phyloP scores from a whole-genome alignment of 2,888 invertebrate genomes.

The Morpho achilles region DNA sequence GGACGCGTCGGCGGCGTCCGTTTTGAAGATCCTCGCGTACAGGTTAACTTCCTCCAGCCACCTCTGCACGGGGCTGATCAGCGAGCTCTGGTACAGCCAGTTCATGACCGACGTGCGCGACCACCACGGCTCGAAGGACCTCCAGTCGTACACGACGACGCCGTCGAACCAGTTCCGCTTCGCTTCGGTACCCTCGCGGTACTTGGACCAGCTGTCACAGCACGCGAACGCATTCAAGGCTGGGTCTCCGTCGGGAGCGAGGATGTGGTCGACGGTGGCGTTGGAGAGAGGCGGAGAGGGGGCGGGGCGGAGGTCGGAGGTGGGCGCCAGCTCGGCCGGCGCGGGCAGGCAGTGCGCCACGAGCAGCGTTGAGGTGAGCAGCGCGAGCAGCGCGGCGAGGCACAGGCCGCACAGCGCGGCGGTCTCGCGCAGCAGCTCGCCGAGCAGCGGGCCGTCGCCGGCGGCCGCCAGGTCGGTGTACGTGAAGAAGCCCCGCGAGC shows the following conservation, averaged over 20 bases:
- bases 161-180: slow-evolving; percentile 40
- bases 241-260: slow-evolving; percentile 22
- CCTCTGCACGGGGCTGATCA: slow-evolving; percentile 56
- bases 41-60: slow-evolving; percentile 57
- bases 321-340: slow-evolving; percentile 26
- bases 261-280: slow-evolving; percentile 31
- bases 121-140: slow-evolving; percentile 50
- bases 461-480: slow-evolving; percentile 86
- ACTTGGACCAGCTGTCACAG: slow-evolving; percentile 50
- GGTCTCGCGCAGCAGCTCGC: slow-evolving; percentile 46
- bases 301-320: slow-evolving; percentile 28
- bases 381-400: slow-evolving; percentile 25
- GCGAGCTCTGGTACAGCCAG: slow-evolving; percentile 59
- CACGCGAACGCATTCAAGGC: slow-evolving; percentile 37
- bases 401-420: slow-evolving; percentile 28
- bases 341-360: background rate
- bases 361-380: slow-evolving; percentile 30
- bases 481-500: slow-evolving; percentile 88
- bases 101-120: slow-evolving; percentile 46
- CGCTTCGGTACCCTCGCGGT: slow-evolving; percentile 32
- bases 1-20: slow-evolving; percentile 15
- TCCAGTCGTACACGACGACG: slow-evolving; percentile 40
- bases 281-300: slow-evolving; percentile 19
- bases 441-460: slow-evolving; percentile 61
- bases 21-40: slow-evolving; percentile 38